Percentiles rank a stretch among this genome's conserved stretches.
Evolutionary conservation across 2,113 vertebrate genomes (phyloP).

Genomic region (Indri indri): DNA sequence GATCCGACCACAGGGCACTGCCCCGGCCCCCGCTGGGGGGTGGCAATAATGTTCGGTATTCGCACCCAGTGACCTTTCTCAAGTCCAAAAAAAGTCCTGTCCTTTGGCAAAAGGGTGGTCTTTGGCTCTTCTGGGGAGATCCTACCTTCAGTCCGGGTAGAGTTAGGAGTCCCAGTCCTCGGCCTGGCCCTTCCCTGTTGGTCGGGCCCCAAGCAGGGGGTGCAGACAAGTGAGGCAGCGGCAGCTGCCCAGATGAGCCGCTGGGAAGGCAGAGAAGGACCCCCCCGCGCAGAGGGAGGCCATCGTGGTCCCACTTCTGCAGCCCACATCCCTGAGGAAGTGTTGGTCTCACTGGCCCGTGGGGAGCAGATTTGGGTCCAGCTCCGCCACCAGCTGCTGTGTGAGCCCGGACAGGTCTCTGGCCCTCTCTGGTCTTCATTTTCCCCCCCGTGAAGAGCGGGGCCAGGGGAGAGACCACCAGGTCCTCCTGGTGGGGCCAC

Average conservation of each 20-base stretch:
- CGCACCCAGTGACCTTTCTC: not conserved
- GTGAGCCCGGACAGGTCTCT: not conserved
- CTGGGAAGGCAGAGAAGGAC: not conserved
- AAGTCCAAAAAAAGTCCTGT: not conserved
- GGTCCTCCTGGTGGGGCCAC: rapidly evolving
- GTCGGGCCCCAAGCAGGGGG: rapidly evolving
- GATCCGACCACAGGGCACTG: not conserved
- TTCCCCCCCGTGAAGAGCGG: not conserved
- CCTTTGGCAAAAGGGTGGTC: not conserved
- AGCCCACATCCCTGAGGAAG: not conserved
- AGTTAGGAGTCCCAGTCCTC: not conserved
- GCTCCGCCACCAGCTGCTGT: not conserved
- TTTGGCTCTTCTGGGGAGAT: not conserved
- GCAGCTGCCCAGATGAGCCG: not conserved
- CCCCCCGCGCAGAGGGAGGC: not conserved
- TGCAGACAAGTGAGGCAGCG: too few relatives aligned
- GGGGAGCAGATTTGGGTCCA: not conserved
- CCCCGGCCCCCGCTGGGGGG: rapidly evolving
- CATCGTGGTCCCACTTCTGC: rapidly evolving
- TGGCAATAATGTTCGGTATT: not conserved
- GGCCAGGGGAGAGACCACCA: not conserved
- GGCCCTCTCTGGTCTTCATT: not conserved
- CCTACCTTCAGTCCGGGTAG: not conserved
- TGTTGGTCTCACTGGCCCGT: rapidly evolving
- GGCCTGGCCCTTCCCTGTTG: not conserved